Evolutionary conservation across 2,797 vertebrate genomes (phyloP).

Genomic region (Graptemys geographica): DNA sequence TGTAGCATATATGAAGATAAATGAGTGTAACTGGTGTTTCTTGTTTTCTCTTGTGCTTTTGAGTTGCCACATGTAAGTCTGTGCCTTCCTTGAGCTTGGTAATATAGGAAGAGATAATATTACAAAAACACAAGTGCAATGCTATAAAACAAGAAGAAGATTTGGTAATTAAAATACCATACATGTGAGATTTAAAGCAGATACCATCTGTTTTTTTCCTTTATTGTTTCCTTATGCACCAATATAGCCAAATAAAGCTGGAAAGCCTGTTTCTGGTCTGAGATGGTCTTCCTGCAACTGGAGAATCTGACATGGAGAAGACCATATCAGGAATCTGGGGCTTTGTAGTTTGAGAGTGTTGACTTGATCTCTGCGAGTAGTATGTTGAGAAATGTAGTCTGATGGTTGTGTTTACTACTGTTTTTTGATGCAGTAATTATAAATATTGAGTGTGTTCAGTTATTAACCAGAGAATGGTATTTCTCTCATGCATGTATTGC

Average conservation of each 20-base stretch:
- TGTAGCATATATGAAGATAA: not conserved
- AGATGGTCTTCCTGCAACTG: not conserved
- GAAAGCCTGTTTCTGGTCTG: not conserved
- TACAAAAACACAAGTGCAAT: not conserved
- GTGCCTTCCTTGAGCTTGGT: accelerated
- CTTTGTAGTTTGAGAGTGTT: accelerated
- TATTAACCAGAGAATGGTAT: not conserved
- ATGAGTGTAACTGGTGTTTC: not conserved
- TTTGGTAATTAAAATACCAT: not conserved
- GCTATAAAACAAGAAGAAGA: not conserved
- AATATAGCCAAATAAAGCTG: accelerated
- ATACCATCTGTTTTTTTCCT: not conserved
- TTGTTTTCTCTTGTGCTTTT: not conserved
- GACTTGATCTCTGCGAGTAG: not conserved
- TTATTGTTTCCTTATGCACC: not conserved
- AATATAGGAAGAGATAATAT: not conserved
- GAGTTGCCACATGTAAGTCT: accelerated
- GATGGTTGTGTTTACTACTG: not conserved
- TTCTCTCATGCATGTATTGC: not conserved
- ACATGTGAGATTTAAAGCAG: not conserved
- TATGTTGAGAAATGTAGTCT: accelerated
- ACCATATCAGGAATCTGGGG: not conserved
- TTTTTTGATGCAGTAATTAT: accelerated
- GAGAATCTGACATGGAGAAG: not conserved
- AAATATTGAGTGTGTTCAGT: not conserved